Base-by-base conservation (phyloP, 2,888 invertebrate species). In the Hemicrepidius hirtus region DNA sequence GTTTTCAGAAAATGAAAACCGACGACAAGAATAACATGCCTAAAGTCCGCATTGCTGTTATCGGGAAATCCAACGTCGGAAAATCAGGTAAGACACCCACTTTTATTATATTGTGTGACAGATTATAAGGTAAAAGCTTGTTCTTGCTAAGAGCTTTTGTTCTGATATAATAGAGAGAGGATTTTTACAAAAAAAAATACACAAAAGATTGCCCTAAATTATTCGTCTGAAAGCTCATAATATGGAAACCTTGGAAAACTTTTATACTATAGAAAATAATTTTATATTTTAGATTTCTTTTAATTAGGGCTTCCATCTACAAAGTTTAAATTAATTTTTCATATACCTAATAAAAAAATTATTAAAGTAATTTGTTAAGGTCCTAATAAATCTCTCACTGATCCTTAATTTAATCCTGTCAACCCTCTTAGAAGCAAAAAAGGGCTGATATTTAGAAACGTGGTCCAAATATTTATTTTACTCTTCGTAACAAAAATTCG, bases 41-140 rank as follows among this genome's bases (percentile, higher is more conserved):
- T 74, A 91, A 92, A 81, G 92, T 93, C 72, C 90, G 93, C 79
- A 90, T 94, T 79, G 93, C 93, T 65, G 93, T 94, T 77, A 90
- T 94, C 80, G 94, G 94, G 80, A 93, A 92, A 87, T 91, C 92
- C 71, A 90, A 93, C 87, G 94, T 94, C 80, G 94, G 94, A 83
- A 94, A 94, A 90, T 93, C 94, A 86, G 94, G 93, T 94, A 88
- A 89, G 87, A 74, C 13, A 49, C 50, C 53, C 41, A 32, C 16
- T 53, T n/a, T 28, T 41, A 49, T 46, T 49, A 49, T 35, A 35
- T 24, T 21, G 13, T 7, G 24, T 18, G 32, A n/a, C 13, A 53
- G 53, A 53, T 28, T 24, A 35, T 21, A 20, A 12, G 18, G 20
- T 64, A 50, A 21, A 64, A 64, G 21, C 50, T 50, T 53, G 13